Percentiles rank a stretch among this genome's conserved stretches.
Conservation (phyloP, 2,113 vertebrate species). For the Prinia subflava region DNA sequence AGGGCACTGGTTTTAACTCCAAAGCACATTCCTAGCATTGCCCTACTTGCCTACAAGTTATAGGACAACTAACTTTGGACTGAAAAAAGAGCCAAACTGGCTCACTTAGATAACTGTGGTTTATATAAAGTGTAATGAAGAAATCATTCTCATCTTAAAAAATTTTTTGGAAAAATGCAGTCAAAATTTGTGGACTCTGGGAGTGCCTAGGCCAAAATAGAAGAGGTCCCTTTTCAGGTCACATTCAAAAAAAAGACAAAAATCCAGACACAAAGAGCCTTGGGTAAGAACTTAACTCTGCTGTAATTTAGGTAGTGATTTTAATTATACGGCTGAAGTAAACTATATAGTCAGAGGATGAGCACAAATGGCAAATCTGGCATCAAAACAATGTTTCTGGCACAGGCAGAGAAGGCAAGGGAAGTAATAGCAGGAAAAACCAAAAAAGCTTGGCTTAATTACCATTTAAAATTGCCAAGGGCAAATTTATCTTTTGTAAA, state of each 20-base stretch:
- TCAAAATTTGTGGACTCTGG: background rate
- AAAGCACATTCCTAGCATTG: background rate
- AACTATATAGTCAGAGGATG: background rate
- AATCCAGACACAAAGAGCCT: background rate
- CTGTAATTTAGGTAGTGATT: background rate
- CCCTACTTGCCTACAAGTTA: background rate
- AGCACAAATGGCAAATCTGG: background rate
- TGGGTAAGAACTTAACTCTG: background rate
- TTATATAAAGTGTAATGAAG: background rate
- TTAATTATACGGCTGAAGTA: background rate
- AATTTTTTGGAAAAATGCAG: rapidly evolving
- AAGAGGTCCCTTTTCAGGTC: background rate
- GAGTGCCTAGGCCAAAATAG: background rate
- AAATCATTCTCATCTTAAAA: background rate
- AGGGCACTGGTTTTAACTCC: no score
- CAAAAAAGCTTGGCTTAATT: background rate
- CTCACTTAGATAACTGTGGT: background rate
- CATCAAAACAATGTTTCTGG: background rate
- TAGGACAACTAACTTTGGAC: background rate
- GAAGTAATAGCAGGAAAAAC: background rate
- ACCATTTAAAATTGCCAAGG: background rate
- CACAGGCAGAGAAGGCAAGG: background rate
- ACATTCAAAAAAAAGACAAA: background rate
- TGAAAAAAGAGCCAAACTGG: background rate
- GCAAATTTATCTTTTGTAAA: background rate